Evolutionary conservation across 2,113 vertebrate species (phyloP), one percentile per base, ranked within the genome.

Genomic region (Ciconia boyciana): DNA sequence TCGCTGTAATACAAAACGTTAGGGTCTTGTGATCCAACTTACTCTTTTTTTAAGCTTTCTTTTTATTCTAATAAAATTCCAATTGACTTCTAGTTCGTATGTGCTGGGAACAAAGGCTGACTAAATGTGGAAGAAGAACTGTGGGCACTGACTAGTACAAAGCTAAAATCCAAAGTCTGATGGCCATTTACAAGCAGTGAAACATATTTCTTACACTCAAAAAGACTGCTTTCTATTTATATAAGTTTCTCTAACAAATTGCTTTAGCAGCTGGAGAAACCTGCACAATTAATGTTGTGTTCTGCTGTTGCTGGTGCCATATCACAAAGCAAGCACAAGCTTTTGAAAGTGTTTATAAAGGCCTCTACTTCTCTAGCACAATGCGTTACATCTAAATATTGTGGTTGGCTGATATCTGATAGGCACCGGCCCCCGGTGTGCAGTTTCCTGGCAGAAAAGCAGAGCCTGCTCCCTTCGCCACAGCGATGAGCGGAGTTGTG

Each of bases 401-500:
- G 3, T 17, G 74, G 6, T 52, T 75, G 80, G 43, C 31, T 87
- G 82, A 7, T 43, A 34, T 12, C 5, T 54, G 54, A 39, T 28
- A 44, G 86, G 43, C 83, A 54, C 6, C 0, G 5, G 7, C 49
- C 48, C 52, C 15, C 0, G 1, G 34, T 28, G 24, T 0, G 0
- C 3, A 3, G 9, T 11, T 72, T 71, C 51, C 32, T 6, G 24
- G 9, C 44, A 57, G 72, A 26, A 65, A 74, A 46, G 68, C 32
- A 48, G 36, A 13, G 24, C 21, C 49, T 15, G 25, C 28, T 62
- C 4, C 55, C 19, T 48, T 49, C 0, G 0, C 19, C 3, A 5
- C 52, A 20, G 13, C 4, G 0, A 4, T 0, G 32, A 36, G 10
- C 1, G 5, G 31, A 39, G 29, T 20, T 46, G 64, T 1, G 2